These are phyloP conservation scores for Drosophila tani DNA, from an alignment of 1,140 invertebrate species.

Conservation along the genomic window DNA sequence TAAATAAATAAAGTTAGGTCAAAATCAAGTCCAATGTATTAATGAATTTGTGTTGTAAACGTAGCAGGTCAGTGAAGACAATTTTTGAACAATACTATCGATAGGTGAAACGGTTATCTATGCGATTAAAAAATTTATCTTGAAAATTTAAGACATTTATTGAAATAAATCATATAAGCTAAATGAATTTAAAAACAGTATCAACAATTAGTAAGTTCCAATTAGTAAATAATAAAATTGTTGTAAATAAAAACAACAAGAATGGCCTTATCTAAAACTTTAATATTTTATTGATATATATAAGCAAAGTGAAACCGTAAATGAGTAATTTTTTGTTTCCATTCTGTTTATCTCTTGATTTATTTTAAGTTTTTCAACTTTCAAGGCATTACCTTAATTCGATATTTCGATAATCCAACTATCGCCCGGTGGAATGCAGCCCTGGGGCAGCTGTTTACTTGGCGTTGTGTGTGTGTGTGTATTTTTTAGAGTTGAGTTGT, in stretches of 20 bases:
- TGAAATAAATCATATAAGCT: no score
- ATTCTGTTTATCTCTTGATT: no score
- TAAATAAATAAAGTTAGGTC: conserved; percentile 1
- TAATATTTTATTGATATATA: no score
- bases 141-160: neutral
- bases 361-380: neutral
- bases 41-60: conserved; percentile 31
- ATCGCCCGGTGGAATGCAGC: conserved; percentile 51
- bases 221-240: no score
- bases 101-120: neutral
- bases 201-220: neutral
- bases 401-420: conserved; percentile 25
- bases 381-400: neutral
- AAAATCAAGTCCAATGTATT: conserved; percentile 11
- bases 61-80: conserved; percentile 29
- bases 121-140: neutral
- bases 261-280: no score
- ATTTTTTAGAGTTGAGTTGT: conserved; percentile 81
- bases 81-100: conserved; percentile 25
- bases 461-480: conserved; percentile 75
- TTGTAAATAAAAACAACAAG: no score
- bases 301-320: no score
- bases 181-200: neutral
- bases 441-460: conserved; percentile 81
- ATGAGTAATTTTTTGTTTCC: neutral